Percentiles rank a stretch among this genome's conserved stretches.
Evolutionary conservation across 2,888 invertebrate species (phyloP).

Genomic region (Candidula unifasciata): DNA sequence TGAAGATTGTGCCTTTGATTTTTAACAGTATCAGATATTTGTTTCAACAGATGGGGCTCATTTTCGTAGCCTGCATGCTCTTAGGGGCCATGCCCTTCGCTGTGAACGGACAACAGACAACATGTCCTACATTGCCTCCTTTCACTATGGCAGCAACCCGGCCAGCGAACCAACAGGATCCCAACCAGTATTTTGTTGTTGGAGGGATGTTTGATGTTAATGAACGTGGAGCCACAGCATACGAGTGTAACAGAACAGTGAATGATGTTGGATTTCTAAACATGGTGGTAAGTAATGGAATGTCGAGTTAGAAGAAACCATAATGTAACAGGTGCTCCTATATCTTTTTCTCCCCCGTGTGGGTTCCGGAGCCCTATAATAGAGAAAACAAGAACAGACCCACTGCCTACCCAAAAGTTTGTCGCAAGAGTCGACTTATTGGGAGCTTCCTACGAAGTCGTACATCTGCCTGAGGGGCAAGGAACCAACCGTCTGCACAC

Average conservation of each 20-base stretch:
- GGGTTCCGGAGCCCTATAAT: no score
- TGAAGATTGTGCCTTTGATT: no score
- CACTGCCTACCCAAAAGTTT: no score
- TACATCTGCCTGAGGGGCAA: no score
- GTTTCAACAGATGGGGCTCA: constrained; percentile 21
- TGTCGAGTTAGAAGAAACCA: no score
- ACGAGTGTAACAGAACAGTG: constrained; percentile 59
- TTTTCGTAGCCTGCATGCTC: not conserved
- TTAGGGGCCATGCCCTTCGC: not conserved
- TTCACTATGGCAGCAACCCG: constrained; percentile 50
- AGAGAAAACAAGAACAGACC: no score
- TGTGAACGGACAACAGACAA: constrained; percentile 30
- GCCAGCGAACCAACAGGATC: constrained; percentile 24
- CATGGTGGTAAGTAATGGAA: constrained; percentile 40
- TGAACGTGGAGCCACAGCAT: constrained; percentile 57
- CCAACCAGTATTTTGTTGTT: constrained; percentile 65
- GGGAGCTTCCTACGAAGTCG: no score
- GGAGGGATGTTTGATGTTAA: constrained; percentile 72
- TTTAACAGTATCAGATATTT: no score
- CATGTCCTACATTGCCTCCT: not conserved
- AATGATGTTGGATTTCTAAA: constrained; percentile 70
- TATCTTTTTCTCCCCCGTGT: no score
- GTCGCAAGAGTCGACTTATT: no score
- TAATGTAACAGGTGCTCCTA: no score
- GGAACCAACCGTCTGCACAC: no score